Base-by-base conservation (phyloP, 92 coral and sea anemone species). In the Epizoanthus scotinus region DNA sequence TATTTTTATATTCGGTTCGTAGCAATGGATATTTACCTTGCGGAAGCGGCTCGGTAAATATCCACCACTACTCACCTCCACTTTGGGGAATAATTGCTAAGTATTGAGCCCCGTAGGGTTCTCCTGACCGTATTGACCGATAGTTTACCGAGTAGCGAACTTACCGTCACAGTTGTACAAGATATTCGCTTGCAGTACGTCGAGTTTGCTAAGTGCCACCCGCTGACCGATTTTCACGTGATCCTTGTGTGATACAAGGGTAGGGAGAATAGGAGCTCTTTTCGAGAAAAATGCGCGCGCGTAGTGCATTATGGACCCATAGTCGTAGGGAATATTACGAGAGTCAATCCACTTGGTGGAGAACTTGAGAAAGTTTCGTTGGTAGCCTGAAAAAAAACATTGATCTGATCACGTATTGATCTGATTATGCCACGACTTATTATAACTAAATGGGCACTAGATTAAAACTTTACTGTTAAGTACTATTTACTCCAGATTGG, bases 301-400 rank as follows among this genome's bases (percentile, higher is more conserved):
- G 82, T 95, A 95, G 65, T 95, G 98, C 98, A 92, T 95, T 40
- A 95, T 89, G 84, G 98, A 95, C 6, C 94, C 95, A 64, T 90
- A 95, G 75, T 95, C 98, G 53, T 95, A 95, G 8, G 92, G 95
- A 8, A 95, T 97, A 49, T 95, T 92, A 4, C 75, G 89, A 4
- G 98, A 95, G 80, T 95, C 98, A 57, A 95, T 95, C 84, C 91
- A 86, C 75, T 80, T 89, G 26, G 78, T 79, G 8, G 95, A 86
- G 84, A 95, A 95, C 82, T 82, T 89, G 61, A 31, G 78, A 74
- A 95, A 92, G 84, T 95, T 95, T n/a, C 93, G 87, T 70, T 89
- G 87, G 78, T 86, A 95, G 62, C 97, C 98, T 92, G 67, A 2
- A 19, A 21, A 13, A 74, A 25, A 67, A 34, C 40, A 34, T 6